Percentiles rank a stretch among this genome's conserved stretches.
phyloP scores from a whole-genome alignment of 2,113 vertebrate species.

The Coracopsis vasa region DNA sequence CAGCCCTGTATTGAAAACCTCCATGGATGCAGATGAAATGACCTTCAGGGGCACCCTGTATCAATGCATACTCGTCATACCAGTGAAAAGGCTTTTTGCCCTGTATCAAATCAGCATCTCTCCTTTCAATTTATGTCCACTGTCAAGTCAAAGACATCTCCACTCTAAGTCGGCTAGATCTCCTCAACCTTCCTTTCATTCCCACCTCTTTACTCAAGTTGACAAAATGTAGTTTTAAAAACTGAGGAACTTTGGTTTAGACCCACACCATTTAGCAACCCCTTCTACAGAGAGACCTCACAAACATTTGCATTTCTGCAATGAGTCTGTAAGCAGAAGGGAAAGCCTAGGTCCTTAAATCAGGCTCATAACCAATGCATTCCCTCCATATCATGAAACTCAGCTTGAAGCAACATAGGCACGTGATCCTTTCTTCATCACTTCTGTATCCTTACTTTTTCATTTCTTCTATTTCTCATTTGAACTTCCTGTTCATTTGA shows the following conservation, averaged over 20 bases:
- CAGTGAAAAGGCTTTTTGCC: background rate
- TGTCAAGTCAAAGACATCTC: background rate
- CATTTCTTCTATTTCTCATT: background rate
- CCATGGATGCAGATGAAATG: background rate
- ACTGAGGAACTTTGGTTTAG: background rate
- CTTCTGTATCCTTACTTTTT: background rate
- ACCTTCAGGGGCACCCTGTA: background rate
- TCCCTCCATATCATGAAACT: background rate
- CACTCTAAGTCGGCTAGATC: background rate
- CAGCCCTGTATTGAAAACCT: background rate
- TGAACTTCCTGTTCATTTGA: background rate
- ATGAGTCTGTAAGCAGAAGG: background rate
- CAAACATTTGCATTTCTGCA: background rate
- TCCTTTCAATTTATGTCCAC: background rate
- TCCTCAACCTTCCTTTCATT: background rate
- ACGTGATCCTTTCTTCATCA: background rate
- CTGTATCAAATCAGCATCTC: background rate
- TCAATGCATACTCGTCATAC: rapidly evolving
- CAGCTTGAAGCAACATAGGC: background rate
- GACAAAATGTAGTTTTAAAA: background rate
- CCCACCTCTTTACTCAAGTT: background rate
- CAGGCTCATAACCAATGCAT: background rate
- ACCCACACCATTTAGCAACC: background rate
- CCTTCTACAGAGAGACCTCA: background rate
- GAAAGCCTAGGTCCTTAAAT: background rate